Conservation (phyloP, 2,113 vertebrate species). For the Pipra filicauda region DNA sequence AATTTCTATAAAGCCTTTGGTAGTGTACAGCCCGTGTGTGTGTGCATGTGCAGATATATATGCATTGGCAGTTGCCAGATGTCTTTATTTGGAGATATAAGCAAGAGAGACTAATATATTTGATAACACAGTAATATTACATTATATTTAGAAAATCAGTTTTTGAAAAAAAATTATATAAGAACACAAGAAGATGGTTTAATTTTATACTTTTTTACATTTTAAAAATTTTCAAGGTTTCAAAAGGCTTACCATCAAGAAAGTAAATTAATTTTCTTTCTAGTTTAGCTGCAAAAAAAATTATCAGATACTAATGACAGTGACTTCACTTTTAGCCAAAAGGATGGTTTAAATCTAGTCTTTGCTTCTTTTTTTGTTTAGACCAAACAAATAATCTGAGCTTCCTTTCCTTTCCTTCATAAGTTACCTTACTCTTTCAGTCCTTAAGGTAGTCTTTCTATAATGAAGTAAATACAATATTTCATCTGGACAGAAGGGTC, state of each 20-base stretch:
- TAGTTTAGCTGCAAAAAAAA: neutral
- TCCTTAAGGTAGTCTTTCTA: neutral
- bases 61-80: neutral
- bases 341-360: neutral
- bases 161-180: neutral
- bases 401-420: neutral
- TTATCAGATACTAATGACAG: neutral
- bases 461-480: neutral
- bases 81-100: neutral
- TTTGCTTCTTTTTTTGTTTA: neutral
- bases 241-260: neutral
- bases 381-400: neutral
- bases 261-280: neutral
- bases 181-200: neutral
- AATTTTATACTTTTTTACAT: neutral
- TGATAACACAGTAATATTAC: neutral
- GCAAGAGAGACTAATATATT: neutral
- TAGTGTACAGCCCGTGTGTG: rapidly evolving
- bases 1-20: neutral
- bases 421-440: neutral
- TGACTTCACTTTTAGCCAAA: neutral
- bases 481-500: neutral
- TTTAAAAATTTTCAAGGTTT: neutral
- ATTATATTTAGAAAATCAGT: neutral
- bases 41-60: neutral